phyloP scores from a whole-genome alignment of 2,888 invertebrate species.

The Epirrita christyi region DNA sequence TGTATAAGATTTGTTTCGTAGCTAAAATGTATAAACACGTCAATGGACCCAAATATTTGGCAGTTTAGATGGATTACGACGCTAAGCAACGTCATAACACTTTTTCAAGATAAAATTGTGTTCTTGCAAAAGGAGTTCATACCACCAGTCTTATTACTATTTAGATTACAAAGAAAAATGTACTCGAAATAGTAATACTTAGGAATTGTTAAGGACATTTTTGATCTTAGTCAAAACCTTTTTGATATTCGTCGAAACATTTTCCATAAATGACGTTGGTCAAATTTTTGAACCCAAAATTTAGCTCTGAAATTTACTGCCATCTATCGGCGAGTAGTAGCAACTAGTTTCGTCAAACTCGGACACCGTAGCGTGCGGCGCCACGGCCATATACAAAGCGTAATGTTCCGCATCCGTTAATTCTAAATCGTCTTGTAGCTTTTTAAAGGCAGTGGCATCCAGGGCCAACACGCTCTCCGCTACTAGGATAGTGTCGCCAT shows the following conservation, averaged over 20 bases:
- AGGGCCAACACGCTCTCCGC: constrained; percentile 81
- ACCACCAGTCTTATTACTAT: constrained; percentile 16
- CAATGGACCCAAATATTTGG: constrained; percentile 31
- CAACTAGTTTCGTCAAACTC: constrained; percentile 95
- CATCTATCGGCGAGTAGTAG: constrained; percentile 94
- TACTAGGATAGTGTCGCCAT: constrained; percentile 84
- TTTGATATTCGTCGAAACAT: background rate
- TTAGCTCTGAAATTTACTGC: constrained; percentile 85
- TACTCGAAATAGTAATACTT: constrained; percentile 11
- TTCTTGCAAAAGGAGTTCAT: background rate
- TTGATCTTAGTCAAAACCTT: no score
- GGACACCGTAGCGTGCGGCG: constrained; percentile 93
- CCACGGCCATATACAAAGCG: constrained; percentile 93
- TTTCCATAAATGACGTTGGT: background rate
- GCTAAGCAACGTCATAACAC: background rate
- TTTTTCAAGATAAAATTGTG: background rate
- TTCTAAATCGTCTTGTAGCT: constrained; percentile 85
- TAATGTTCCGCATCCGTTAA: constrained; percentile 95
- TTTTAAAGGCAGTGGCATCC: constrained; percentile 69
- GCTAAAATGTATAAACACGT: background rate
- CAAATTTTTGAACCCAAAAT: background rate
- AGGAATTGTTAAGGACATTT: no score
- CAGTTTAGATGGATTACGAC: constrained; percentile 22
- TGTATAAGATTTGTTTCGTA: background rate
- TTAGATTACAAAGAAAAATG: constrained; percentile 19